Percentiles rank a stretch among this genome's conserved stretches.
These are phyloP conservation scores for Heterodera filipjevi DNA, from an alignment of 2,888 invertebrate genomes.

Conservation along the genomic window DNA sequence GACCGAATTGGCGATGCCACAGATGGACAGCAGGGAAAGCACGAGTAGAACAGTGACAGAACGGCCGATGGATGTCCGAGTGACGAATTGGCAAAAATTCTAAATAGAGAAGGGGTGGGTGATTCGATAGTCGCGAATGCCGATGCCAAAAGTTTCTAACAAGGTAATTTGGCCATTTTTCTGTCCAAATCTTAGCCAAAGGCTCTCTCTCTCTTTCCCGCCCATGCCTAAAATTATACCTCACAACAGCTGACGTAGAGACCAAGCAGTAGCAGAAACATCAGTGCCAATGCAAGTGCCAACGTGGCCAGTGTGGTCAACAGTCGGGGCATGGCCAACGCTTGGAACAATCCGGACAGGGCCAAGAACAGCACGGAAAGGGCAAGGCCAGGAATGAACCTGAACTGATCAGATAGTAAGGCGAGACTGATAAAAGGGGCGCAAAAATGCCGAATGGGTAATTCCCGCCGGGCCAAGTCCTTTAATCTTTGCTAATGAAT, in stretches of 20 bases:
- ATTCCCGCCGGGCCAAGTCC: no score
- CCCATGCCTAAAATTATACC: conserved; percentile 23
- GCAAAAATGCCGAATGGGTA: no score
- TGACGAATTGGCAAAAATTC: conserved; percentile 63
- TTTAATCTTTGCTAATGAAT: no score
- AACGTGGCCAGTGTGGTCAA: conserved; percentile 55
- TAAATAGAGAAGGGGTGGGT: conserved; percentile 37
- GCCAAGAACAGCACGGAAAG: conserved; percentile 62
- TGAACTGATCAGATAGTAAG: conserved; percentile 21
- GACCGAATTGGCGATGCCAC: conserved; percentile 63
- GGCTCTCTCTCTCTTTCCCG: no score
- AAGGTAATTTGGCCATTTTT: no score
- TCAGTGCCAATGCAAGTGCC: conserved; percentile 52
- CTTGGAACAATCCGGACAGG: conserved; percentile 59
- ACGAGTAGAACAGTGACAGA: conserved; percentile 59
- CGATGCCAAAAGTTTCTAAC: no score
- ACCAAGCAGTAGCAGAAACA: conserved; percentile 60
- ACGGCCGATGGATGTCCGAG: conserved; percentile 60
- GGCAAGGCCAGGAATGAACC: conserved; percentile 59
- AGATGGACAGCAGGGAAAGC: conserved; percentile 56
- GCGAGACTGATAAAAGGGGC: no score
- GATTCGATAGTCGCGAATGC: neutral
- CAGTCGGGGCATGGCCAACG: conserved; percentile 50
- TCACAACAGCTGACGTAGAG: conserved; percentile 63
- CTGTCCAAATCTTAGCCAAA: no score